A percentile compares a stretch with the other conserved stretches of the same genome.
These are phyloP conservation scores for Pycnomerus fuliginosus DNA, from an alignment of 2,888 invertebrate species.

Conservation along the genomic window DNA sequence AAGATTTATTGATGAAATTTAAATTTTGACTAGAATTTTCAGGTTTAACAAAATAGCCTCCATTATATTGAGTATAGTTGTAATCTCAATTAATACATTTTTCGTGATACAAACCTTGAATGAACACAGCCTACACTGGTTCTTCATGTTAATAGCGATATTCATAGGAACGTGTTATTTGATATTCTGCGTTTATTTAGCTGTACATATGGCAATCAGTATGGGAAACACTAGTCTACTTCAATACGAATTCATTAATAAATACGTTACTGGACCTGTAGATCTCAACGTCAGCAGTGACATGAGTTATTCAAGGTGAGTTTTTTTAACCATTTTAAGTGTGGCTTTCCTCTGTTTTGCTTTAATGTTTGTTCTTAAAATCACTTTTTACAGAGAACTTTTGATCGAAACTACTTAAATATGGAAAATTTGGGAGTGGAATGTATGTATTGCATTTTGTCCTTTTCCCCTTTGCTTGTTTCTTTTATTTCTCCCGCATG, in stretches of 20 bases:
- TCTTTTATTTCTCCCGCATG: neutral
- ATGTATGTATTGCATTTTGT: constrained; percentile 17
- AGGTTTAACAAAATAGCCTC: constrained; percentile 71
- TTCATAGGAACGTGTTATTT: constrained; percentile 68
- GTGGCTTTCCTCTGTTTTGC: neutral
- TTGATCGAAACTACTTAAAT: constrained; percentile 18
- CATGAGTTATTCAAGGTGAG: constrained; percentile 62
- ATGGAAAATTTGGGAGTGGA: neutral
- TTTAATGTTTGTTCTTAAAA: neutral
- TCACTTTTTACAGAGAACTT: constrained; percentile 19
- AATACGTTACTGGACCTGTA: constrained; percentile 58
- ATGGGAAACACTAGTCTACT: constrained; percentile 62
- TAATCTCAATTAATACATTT: constrained; percentile 78
- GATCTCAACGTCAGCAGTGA: constrained; percentile 58
- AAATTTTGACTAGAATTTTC: constrained; percentile 38
- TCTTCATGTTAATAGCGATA: constrained; percentile 53
- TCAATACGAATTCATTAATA: constrained; percentile 58
- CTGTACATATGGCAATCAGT: constrained; percentile 68
- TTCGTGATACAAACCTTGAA: constrained; percentile 68
- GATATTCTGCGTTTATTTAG: constrained; percentile 71
- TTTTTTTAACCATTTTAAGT: neutral
- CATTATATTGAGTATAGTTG: constrained; percentile 64
- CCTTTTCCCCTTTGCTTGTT: constrained; percentile 3
- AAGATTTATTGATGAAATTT: constrained; percentile 39
- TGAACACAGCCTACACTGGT: constrained; percentile 51